Percentiles rank a stretch among this genome's conserved stretches.
These are phyloP conservation scores for Harmothoe impar DNA, from an alignment of 2,888 invertebrate genomes.

Conservation along the genomic window DNA sequence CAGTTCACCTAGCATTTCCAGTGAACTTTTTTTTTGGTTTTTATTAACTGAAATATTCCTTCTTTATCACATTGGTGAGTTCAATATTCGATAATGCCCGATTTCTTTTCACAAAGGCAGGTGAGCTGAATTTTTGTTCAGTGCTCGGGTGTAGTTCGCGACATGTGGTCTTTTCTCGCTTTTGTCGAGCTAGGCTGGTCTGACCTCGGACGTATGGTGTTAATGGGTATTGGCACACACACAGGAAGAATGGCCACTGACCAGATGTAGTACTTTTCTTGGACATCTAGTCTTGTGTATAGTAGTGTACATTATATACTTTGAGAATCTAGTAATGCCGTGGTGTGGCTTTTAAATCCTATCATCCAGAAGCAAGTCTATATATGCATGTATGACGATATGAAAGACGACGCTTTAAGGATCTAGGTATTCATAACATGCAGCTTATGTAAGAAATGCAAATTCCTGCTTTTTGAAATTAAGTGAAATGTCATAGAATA, in stretches of 20 bases:
- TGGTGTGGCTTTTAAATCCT: background rate
- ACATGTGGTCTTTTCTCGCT: background rate
- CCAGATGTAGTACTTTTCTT: conserved; percentile 7
- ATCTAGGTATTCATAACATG: background rate
- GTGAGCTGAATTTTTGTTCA: no score
- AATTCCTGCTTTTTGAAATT: background rate
- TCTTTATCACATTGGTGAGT: no score
- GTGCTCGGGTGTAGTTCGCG: background rate
- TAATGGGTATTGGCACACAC: background rate
- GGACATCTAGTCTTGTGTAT: conserved; percentile 26
- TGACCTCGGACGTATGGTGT: background rate
- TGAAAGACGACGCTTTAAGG: background rate
- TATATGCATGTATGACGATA: background rate
- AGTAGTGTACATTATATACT: background rate
- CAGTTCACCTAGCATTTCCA: no score
- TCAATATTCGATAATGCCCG: no score
- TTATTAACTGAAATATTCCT: no score
- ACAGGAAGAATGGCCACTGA: background rate
- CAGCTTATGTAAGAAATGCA: background rate
- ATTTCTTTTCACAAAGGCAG: no score
- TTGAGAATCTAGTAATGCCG: background rate
- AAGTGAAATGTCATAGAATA: background rate
- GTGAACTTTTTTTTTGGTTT: no score
- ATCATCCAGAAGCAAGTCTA: background rate
- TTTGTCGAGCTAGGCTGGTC: background rate